Evolutionary conservation across 2,113 vertebrate genomes (phyloP), one percentile per base, ranked within the genome.

Genomic region (Phalacrocorax aristotelis): DNA sequence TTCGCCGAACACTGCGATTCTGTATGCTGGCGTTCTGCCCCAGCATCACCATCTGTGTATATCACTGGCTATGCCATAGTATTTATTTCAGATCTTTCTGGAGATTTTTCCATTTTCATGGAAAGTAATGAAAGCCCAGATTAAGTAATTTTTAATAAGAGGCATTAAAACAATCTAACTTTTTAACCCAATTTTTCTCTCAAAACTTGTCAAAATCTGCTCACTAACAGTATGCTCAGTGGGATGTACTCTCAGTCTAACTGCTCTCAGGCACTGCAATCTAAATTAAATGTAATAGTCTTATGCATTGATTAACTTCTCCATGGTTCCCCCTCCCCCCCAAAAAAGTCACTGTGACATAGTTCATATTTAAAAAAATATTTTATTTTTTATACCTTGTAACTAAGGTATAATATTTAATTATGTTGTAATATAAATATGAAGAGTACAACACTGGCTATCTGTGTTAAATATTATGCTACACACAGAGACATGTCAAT

Each of bases 11-110:
- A 8, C 78, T 82, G 77, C 1, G 30, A 64, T 83, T 82, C 82
- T 49, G 26, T 78, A 27, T 22, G 40, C 46, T 90, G 78, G 88
- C 52, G 0, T 26, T 46, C 17, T 75, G 54, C 86, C 78, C 23
- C 32, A 52, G 16, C n/a, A 66, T 84, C 81, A 29, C 84, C 77
- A 93, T 94, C 94, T 97, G 93, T 58, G 72, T 65, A 32, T 42
- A 61, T 81, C 57, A 70, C 60, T 75, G 66, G 44, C 83, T 78
- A 22, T 42, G 55, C 27, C 3, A 12, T 65, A 48, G 75, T 60
- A 75, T 89, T 87, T 93, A 58, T 75, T 80, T 65, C 46, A 87
- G 36, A 89, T 68, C 44, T 93, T 94, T 54, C 55, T 51, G 29
- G 40, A 87, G 61, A 44, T 42, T 32, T 94, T 94, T 95, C 69